These are phyloP conservation scores for Listrodromus nycthemerus DNA, from an alignment of 2,888 invertebrate genomes.

Conservation along the genomic window DNA sequence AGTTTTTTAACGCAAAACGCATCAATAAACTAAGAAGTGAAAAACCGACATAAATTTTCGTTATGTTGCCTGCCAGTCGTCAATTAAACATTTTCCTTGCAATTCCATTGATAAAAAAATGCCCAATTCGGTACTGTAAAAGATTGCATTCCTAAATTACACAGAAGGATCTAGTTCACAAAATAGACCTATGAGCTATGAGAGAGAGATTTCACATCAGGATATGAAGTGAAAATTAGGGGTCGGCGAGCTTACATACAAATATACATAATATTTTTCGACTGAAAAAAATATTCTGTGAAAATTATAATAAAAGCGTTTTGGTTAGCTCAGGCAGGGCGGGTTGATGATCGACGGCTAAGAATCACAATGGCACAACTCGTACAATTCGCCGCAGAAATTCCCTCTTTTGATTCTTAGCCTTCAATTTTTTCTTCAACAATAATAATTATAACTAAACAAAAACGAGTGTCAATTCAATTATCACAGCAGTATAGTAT, in stretches of 20 bases:
- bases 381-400: no score
- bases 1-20: no score
- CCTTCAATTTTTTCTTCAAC: slow-evolving; percentile 1
- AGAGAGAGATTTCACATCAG: slow-evolving; percentile 13
- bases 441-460: slow-evolving; percentile 18
- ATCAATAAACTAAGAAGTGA: no score
- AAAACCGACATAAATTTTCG: no score
- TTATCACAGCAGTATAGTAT: slow-evolving; percentile 28
- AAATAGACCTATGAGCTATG: slow-evolving; percentile 8
- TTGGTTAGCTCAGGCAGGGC: slow-evolving; percentile 78
- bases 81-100: no score
- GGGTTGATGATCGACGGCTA: slow-evolving; percentile 45
- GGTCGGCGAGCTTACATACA: slow-evolving; percentile 47
- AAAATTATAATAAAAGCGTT: slow-evolving; percentile 75
- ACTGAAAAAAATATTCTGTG: slow-evolving; percentile 30
- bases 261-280: not conserved
- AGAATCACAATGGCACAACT: not conserved
- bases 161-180: not conserved
- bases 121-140: no score
- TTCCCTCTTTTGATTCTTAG: no score
- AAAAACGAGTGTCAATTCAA: slow-evolving; percentile 39
- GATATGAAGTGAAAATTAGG: slow-evolving; percentile 24
- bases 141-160: not conserved
- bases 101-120: no score
- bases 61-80: no score